Evolutionary conservation across 2,888 invertebrate genomes (phyloP), one percentile per base, ranked within the genome.

Genomic region (Shargacucullia verbasci): DNA sequence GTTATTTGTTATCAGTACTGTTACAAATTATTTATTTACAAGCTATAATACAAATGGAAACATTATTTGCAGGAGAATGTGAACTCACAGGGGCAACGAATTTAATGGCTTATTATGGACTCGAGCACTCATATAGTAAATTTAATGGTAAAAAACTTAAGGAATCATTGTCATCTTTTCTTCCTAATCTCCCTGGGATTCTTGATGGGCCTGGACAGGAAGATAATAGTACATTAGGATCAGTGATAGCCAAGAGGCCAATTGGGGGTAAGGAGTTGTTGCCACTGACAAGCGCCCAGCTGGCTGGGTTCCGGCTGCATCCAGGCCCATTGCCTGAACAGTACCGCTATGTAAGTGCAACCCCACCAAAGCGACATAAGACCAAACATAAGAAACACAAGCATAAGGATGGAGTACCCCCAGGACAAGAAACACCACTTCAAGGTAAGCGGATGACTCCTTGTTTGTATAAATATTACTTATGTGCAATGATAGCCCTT

Each of bases 71-170:
- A 97, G 98, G 96, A 91, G 97, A 98, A 95, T 97, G 97, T 88
- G 98, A 98, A 91, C 93, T 98, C 78, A 99, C 99, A 65, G 99
- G 99, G 69, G 98, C 99, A 81, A 98, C 97, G 77, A 99, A 99
- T 95, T 96, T 99, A 90, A 99, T 99, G 98, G 97, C 97, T 84
- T 97, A 98, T 95, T 98, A 99, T 96, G 98, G 98, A 74, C 95
- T 99, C 70, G 99, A 99, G 93, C 99, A 99, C 93, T 98, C 99
- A 14, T 98, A 99, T 90, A 99, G 98, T 92, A 99, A 99, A 95
- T 99, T 99, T 93, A 99, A 98, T 94, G 99, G 98, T 49, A 98
- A 99, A 85, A 99, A 99, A 92, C 95, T 98, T 12, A 98, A 99
- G 87, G 99, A 99, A 89, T 98, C 98, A 56, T 92, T 99, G 59